These are phyloP conservation scores for Rhagonycha fulva DNA, from an alignment of 2,888 invertebrate genomes.

Conservation along the genomic window DNA sequence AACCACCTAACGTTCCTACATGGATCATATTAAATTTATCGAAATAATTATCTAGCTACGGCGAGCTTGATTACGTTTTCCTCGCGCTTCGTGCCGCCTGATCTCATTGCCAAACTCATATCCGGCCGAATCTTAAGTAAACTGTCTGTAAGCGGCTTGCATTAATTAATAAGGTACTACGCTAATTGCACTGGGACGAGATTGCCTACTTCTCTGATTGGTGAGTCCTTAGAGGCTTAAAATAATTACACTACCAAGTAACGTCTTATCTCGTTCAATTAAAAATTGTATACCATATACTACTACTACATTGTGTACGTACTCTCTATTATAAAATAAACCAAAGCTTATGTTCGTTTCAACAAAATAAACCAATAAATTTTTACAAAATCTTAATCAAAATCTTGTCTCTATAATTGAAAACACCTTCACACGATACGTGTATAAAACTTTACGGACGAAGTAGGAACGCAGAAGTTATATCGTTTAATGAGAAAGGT, in stretches of 20 bases:
- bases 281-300: slow-evolving; percentile 22
- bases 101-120: slow-evolving; percentile 44
- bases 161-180: slow-evolving; percentile 57
- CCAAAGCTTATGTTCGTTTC: neutral
- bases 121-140: slow-evolving; percentile 54
- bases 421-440: neutral
- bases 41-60: slow-evolving; percentile 53
- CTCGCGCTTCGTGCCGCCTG: slow-evolving; percentile 32
- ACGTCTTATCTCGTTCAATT: slow-evolving; percentile 32
- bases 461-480: neutral
- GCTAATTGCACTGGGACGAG: slow-evolving; percentile 55
- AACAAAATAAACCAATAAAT: neutral
- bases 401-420: slow-evolving; percentile 8
- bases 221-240: slow-evolving; percentile 41
- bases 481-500: neutral
- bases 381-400: neutral
- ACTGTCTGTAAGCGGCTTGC: slow-evolving; percentile 55
- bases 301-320: neutral
- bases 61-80: slow-evolving; percentile 49
- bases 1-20: slow-evolving; percentile 49
- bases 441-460: neutral
- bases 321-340: neutral
- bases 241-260: slow-evolving; percentile 47
- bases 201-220: slow-evolving; percentile 47
- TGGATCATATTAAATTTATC: slow-evolving; percentile 55